Evolutionary conservation across 2,797 vertebrate genomes (phyloP).

Genomic region (Lerista edwardsae): DNA sequence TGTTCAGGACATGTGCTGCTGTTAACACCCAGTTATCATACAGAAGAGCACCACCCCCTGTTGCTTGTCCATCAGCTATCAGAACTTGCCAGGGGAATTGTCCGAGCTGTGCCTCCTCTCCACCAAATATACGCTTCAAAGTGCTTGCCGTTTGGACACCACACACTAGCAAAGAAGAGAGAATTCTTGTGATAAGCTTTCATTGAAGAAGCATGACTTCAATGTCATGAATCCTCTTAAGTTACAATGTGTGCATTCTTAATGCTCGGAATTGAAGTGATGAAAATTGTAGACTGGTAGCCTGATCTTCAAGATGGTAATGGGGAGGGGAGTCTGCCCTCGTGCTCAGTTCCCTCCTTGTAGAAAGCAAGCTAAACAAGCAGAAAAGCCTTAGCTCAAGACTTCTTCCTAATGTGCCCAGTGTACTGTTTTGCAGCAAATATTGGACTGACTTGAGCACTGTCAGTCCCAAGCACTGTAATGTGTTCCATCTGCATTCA

Average conservation of each 20-base stretch:
- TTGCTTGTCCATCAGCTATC: slow-evolving; percentile 6
- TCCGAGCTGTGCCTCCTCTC: slow-evolving; percentile 57
- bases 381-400: neutral
- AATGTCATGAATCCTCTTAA: neutral
- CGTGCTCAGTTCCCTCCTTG: neutral
- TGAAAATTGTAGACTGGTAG: too few relatives aligned
- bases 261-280: neutral
- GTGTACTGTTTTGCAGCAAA: neutral
- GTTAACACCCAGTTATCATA: slow-evolving; percentile 62
- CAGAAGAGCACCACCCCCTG: slow-evolving; percentile 57
- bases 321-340: too few relatives aligned
- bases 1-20: slow-evolving; percentile 55
- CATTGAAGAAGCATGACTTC: neutral
- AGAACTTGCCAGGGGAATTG: slow-evolving; percentile 73
- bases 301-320: neutral
- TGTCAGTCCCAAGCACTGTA: too few relatives aligned
- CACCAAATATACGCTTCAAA: slow-evolving; percentile 46
- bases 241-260: neutral
- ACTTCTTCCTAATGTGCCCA: neutral
- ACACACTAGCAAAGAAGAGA: slow-evolving; percentile 55
- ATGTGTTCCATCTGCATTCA: too few relatives aligned
- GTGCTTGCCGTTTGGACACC: slow-evolving; percentile 24
- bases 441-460: too few relatives aligned
- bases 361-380: neutral
- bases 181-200: neutral